Conservation (phyloP, 2,888 invertebrate species). For the Bembecia ichneumoniformis region DNA sequence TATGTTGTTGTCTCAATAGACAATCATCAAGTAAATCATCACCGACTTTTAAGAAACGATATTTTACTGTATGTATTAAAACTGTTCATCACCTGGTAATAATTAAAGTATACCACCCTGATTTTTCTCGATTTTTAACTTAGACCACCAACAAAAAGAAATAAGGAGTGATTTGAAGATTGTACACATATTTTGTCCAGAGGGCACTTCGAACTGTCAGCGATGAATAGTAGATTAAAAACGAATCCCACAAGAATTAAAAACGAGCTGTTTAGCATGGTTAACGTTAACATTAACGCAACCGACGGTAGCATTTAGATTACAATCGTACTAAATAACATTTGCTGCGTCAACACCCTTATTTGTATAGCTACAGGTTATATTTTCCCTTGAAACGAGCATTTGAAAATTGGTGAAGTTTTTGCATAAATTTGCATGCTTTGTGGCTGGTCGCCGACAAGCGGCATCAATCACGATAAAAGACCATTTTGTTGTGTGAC, state of each 20-base stretch:
- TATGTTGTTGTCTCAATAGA: too few relatives aligned
- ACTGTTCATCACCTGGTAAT: too few relatives aligned
- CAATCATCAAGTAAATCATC: too few relatives aligned
- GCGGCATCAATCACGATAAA: slow-evolving; percentile 30
- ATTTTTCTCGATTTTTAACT: too few relatives aligned
- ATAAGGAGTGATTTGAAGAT: too few relatives aligned
- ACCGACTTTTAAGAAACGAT: too few relatives aligned
- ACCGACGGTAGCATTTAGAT: slow-evolving; percentile 19
- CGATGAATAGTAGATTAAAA: slow-evolving; percentile 12
- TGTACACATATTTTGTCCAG: neutral
- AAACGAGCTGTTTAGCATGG: slow-evolving; percentile 18
- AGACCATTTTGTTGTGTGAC: slow-evolving; percentile 26
- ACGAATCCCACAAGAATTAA: slow-evolving; percentile 16
- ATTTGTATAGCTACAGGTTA: neutral
- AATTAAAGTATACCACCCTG: too few relatives aligned
- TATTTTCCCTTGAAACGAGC: neutral
- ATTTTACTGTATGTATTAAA: too few relatives aligned
- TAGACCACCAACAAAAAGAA: too few relatives aligned
- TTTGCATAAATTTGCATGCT: slow-evolving; percentile 28
- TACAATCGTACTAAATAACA: slow-evolving; percentile 7
- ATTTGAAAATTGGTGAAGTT: slow-evolving; percentile 4
- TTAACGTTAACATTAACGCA: slow-evolving; percentile 20
- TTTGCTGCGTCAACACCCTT: neutral
- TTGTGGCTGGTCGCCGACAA: slow-evolving; percentile 19
- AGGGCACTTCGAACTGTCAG: neutral